Evolutionary conservation across 2,797 vertebrate genomes (phyloP).

Genomic region (Ctenopoma multispine): DNA sequence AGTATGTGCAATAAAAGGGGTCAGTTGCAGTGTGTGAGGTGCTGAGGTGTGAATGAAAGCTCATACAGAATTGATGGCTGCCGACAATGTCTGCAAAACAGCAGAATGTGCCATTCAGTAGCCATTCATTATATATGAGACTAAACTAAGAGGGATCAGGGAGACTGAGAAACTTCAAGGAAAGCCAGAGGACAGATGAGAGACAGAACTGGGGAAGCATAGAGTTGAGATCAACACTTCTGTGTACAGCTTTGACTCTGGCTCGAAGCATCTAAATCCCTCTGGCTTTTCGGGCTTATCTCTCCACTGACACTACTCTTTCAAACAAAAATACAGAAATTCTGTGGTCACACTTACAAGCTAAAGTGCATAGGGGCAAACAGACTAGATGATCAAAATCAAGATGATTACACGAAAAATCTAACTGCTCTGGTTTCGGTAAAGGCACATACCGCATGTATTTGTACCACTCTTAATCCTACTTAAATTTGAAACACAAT

Average conservation of each 20-base stretch:
- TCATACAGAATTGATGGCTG: slow-evolving; percentile 76
- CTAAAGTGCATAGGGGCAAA: neutral
- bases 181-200: slow-evolving; percentile 67
- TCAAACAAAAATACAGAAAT: slow-evolving; percentile 36
- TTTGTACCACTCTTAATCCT: too few species aligned
- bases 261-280: slow-evolving; percentile 58
- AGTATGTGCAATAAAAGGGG: slow-evolving; percentile 57
- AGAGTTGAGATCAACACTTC: slow-evolving; percentile 60
- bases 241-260: slow-evolving; percentile 52
- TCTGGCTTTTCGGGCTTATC: slow-evolving; percentile 48
- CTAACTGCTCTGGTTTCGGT: neutral
- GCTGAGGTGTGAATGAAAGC: slow-evolving; percentile 70
- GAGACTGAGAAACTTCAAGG: slow-evolving; percentile 56
- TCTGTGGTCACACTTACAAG: slow-evolving; percentile 27
- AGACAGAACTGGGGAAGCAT: slow-evolving; percentile 29
- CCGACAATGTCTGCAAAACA: slow-evolving; percentile 70
- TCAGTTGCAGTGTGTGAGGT: slow-evolving; percentile 58
- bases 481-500: too few species aligned
- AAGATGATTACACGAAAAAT: neutral
- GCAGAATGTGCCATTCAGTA: slow-evolving; percentile 77
- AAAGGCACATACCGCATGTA: neutral
- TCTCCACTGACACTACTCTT: slow-evolving; percentile 41
- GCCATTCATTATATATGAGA: slow-evolving; percentile 74
- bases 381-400: slow-evolving; percentile 13
- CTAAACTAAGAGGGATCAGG: slow-evolving; percentile 71